Evolutionary conservation across 2,797 vertebrate species (phyloP).

Genomic region (Iguana delicatissima): DNA sequence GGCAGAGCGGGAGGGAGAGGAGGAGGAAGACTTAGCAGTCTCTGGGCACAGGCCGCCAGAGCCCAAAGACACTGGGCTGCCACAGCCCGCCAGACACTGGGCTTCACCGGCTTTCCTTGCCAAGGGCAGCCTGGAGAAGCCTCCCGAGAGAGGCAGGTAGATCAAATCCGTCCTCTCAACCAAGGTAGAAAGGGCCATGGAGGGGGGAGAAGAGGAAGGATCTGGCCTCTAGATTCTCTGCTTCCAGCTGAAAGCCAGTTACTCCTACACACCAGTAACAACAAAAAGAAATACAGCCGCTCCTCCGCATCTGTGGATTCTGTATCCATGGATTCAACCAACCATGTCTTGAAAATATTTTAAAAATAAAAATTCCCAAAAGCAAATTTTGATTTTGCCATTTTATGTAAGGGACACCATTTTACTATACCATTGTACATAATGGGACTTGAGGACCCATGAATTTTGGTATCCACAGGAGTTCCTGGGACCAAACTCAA

Average conservation of each 20-base stretch:
- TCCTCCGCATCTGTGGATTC: no score
- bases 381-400: no score
- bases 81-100: fast-evolving
- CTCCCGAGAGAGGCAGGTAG: neutral
- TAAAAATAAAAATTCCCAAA: no score
- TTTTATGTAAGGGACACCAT: no score
- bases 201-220: neutral
- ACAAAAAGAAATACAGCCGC: neutral
- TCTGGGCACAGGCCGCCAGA: fast-evolving
- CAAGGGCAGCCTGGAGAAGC: neutral
- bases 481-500: no score
- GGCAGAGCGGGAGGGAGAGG: constrained; percentile 8
- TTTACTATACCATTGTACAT: no score
- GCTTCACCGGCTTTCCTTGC: neutral
- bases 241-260: neutral
- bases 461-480: no score
- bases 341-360: no score
- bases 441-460: no score
- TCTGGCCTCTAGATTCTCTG: constrained; percentile 25
- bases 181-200: neutral
- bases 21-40: fast-evolving
- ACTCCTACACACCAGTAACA: neutral
- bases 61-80: fast-evolving
- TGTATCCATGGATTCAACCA: no score
- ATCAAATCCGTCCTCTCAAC: neutral